Base-by-base conservation (phyloP, 2,797 vertebrate genomes). In the Nannoperca obscura region DNA sequence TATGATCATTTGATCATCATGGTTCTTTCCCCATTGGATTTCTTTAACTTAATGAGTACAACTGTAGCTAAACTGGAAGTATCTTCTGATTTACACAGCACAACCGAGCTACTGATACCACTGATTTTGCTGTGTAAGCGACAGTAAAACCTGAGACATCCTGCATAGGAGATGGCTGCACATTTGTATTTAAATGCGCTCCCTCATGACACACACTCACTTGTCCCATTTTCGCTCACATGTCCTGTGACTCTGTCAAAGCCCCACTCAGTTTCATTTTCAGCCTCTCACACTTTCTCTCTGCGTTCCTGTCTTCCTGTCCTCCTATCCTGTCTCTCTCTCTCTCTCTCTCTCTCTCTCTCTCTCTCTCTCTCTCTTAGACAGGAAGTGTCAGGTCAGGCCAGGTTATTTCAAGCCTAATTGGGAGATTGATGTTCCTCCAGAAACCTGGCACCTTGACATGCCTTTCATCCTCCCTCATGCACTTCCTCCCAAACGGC, bases 371-470 rank as follows among this genome's bases (percentile, higher is more conserved):
- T 69, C 79, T 86, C 80, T 85, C 79, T 65, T 79, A 44, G 85
- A 85, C 88, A 94, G 93, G 91, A 93, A 91, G 92, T 91, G 89
- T 91, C 89, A 87, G 85, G 88, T 85, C 91, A 83, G 84, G 71
- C 83, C 84, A 87, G 88, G 91, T 93, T 93, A 93, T 94, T 94
- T 94, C 87, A 90, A 87, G 90, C 89, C 90, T 94, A 94, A 94
- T 94, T 93, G 93, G 85, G 87, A 94, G 92, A 94, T 92, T 94
- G 93, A 94, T 94, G 94, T 86, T 93, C 81, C 89, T 90, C 83
- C 80, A 91, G 93, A 93, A 94, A 94, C 93, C 92, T 93, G 92
- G 92, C 93, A 94, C 92, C 93, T 90, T 89, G 87, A 92, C 94
- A 89, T 91, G 91, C 82, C 91, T 94, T 91, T 93, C 87, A 92